phyloP scores from a whole-genome alignment of 2,113 vertebrate species.

The Etheostoma spectabile region DNA sequence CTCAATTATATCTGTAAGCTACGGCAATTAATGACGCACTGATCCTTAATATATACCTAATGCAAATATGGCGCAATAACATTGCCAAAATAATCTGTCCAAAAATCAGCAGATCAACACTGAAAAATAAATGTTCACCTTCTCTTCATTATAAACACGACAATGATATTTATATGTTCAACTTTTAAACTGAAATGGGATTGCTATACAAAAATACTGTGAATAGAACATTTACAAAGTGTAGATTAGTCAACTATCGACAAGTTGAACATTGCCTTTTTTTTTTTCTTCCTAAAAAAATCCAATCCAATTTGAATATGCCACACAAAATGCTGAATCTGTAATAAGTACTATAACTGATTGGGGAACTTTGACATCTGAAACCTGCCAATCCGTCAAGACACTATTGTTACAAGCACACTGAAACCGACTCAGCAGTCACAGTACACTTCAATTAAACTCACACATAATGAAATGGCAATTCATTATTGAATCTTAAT shows the following conservation, averaged over 20 bases:
- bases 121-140: constrained; percentile 5
- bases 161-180: constrained; percentile 8
- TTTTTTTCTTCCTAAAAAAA: constrained; percentile 2
- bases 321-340: constrained; percentile 14
- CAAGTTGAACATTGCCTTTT: constrained; percentile 10
- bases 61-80: constrained; percentile 55
- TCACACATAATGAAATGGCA: constrained; percentile 33
- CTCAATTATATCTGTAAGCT: background rate
- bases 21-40: background rate
- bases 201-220: constrained; percentile 38
- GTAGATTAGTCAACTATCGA: background rate
- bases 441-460: constrained; percentile 17
- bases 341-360: background rate
- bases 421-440: constrained; percentile 27
- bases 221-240: constrained; percentile 45
- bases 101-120: constrained; percentile 36
- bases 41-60: constrained; percentile 6
- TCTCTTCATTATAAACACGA: constrained; percentile 13
- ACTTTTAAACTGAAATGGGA: constrained; percentile 21
- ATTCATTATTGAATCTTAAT: background rate
- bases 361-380: constrained; percentile 11
- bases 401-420: constrained; percentile 1
- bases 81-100: constrained; percentile 17
- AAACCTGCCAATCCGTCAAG: constrained; percentile 7
- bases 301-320: constrained; percentile 14